Percentiles rank a stretch among this genome's conserved stretches.
Conservation (phyloP, 2,888 invertebrate genomes). For the Dryococelus australis region DNA sequence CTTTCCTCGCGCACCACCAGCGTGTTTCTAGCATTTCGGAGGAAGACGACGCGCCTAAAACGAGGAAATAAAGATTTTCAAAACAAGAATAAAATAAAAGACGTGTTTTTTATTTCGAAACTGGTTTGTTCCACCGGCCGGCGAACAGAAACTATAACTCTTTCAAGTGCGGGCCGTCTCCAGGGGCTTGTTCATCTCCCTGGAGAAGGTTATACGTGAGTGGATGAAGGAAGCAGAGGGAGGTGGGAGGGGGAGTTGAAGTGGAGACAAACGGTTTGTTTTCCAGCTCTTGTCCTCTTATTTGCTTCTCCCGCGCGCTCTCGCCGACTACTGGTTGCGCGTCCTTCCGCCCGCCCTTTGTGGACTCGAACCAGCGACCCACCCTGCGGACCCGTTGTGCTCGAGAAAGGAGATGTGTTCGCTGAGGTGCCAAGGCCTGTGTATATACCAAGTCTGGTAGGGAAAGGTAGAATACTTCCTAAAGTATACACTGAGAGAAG, state of each 20-base stretch:
- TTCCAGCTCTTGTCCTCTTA: background rate
- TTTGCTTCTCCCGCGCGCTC: no score
- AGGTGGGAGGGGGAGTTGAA: background rate
- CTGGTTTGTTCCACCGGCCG: background rate
- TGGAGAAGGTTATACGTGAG: no score
- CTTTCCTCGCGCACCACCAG: no score
- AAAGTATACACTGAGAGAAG: no score
- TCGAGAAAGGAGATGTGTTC: no score
- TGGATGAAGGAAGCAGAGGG: background rate
- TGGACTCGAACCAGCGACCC: background rate
- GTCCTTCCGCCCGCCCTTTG: no score
- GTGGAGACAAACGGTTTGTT: background rate
- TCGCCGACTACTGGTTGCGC: no score
- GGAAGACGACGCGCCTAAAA: background rate
- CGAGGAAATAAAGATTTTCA: background rate
- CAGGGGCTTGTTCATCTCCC: no score
- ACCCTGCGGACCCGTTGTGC: background rate
- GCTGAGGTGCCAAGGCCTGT: no score
- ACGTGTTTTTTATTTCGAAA: background rate
- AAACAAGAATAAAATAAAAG: background rate
- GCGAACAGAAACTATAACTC: slow-evolving; percentile 1
- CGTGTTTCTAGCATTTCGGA: background rate
- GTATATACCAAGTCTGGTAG: no score
- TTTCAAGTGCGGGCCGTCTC: background rate
- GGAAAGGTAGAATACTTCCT: no score